Evolutionary conservation across 1,140 invertebrate genomes (phyloP).

Genomic region (Drosophila kikkawai): DNA sequence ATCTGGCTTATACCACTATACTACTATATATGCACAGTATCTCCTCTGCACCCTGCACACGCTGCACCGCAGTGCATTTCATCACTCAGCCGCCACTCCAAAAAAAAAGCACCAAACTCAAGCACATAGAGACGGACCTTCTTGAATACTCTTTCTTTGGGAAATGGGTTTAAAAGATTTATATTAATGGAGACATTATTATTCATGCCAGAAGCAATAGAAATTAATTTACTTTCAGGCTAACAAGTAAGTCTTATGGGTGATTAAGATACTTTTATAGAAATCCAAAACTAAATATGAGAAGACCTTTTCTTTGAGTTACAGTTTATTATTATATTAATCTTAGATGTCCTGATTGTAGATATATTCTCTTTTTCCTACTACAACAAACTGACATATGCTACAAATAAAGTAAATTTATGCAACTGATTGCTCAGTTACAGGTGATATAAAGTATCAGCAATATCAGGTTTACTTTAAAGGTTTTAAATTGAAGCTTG

Average conservation of each 20-base stretch:
- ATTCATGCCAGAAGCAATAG: neutral
- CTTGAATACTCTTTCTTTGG: constrained; percentile 20
- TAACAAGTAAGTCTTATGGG: neutral
- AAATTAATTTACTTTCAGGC: neutral
- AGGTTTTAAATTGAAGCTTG: too few relatives aligned
- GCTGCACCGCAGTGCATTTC: constrained; percentile 56
- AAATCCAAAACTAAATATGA: neutral
- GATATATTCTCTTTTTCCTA: too few relatives aligned
- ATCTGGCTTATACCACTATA: constrained; percentile 45
- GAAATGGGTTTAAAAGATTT: too few relatives aligned
- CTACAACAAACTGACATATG: too few relatives aligned
- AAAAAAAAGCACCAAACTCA: constrained; percentile 19
- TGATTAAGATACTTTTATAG: neutral
- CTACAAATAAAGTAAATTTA: too few relatives aligned
- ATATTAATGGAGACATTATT: neutral
- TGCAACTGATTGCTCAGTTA: too few relatives aligned
- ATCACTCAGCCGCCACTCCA: constrained; percentile 60
- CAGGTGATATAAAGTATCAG: too few relatives aligned
- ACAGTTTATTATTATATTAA: too few relatives aligned
- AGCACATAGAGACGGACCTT: neutral
- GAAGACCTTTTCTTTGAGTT: too few relatives aligned
- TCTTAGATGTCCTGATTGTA: too few relatives aligned
- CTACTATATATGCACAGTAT: constrained; percentile 4
- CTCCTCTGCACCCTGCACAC: constrained; percentile 9
- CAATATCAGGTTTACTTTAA: too few relatives aligned